Conservation (phyloP, 2,113 vertebrate genomes). For the Seriola aureovittata region DNA sequence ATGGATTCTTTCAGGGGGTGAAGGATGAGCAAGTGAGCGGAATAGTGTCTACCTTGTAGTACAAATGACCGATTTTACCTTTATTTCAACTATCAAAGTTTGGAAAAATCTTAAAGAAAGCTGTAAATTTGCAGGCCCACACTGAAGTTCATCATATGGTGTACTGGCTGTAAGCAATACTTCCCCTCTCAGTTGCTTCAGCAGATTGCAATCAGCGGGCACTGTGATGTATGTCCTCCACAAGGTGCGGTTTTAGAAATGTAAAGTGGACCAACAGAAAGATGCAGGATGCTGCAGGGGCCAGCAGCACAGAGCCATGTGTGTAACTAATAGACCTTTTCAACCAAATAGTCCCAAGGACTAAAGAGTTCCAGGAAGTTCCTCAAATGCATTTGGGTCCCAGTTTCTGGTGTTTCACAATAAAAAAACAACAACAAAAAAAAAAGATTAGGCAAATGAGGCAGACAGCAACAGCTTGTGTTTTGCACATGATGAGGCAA, state of each 20-base stretch:
- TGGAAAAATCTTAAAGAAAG: neutral
- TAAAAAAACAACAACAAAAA: neutral
- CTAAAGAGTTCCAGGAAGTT: neutral
- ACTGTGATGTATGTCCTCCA: neutral
- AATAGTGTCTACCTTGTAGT: neutral
- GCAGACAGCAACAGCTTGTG: neutral
- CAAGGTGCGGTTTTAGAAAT: neutral
- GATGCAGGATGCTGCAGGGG: neutral
- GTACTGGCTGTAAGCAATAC: too few species aligned
- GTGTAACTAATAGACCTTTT: constrained; percentile 3
- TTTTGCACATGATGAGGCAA: neutral
- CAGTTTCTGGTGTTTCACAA: neutral
- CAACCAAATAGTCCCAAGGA: neutral
- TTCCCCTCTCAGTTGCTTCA: neutral
- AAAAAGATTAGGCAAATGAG: constrained; percentile 6
- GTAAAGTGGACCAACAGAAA: neutral
- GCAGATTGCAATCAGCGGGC: neutral
- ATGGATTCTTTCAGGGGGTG: constrained; percentile 1
- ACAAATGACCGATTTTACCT: neutral
- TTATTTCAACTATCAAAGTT: neutral
- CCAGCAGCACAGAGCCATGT: neutral
- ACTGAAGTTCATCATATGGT: neutral
- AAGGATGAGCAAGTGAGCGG: constrained; percentile 14
- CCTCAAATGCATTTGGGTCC: neutral
- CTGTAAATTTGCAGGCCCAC: neutral